Base-by-base conservation (phyloP, 1,140 invertebrate genomes). In the Ruditapes philippinarum region DNA sequence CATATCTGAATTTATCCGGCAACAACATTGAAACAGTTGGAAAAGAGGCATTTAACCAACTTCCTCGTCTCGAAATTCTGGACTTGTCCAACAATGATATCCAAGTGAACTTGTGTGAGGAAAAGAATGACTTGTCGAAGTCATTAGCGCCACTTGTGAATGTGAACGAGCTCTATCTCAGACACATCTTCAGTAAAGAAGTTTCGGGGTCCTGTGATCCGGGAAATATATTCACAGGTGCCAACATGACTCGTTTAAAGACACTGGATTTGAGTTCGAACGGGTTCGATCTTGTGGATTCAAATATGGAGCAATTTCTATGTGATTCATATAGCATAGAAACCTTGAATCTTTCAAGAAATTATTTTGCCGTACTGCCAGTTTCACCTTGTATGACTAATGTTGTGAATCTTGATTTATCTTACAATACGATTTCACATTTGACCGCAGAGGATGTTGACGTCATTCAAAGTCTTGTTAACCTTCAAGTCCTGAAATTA, bases 201-300 rank as follows among this genome's bases (percentile, higher is more conserved):
- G 51, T 74, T 0, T 5, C 65, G 19, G 36, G 12, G 19, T 2
- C 28, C 9, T 73, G 82, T 33, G 60, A 49, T 2, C 82, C 68
- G 22, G 82, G 60, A 25, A 51, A 42, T 31, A 54, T 85, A 14
- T 54, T 85, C 28, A 12, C 42, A 40, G 22, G n/a, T 0, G 11
- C 36, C n/a, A 70, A 74, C 1, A 74, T 73, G 65, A 74, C 11
- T 25, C n/a, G 38, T 38, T 45, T 85, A 28, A 70, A 31, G 4
- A 31, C 11, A 3, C 65, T 85, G 51, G 82, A 85, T 49, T 11
- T 85, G 22, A 85, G 82, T 74, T 57, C 28, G 38, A 85, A 85
- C 33, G 3, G 4, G 5, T 73, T 85, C 22, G 31, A 73, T 25
- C 14, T 62, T 0, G 40, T 74, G 17, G 49, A 28, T 17, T 11